A percentile compares a stretch with the other conserved stretches of the same genome.
phyloP scores from a whole-genome alignment of 2,888 invertebrate genomes.

The Syrista parreyssii region DNA sequence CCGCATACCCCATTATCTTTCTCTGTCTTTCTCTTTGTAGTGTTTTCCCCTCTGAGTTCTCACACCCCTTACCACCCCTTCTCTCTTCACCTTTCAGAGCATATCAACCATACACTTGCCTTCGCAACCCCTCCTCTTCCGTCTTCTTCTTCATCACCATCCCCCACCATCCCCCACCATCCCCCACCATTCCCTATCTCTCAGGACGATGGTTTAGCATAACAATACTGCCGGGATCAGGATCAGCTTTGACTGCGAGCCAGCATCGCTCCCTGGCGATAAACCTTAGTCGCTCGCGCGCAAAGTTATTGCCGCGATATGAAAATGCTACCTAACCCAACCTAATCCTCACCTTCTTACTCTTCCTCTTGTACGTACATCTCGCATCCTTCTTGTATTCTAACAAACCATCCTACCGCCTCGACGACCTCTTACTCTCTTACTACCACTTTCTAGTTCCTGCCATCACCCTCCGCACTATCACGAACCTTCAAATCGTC shows the following conservation, averaged over 20 bases:
- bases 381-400: background rate
- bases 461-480: too few relatives aligned
- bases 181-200: conserved; percentile 17
- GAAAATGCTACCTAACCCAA: background rate
- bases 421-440: too few relatives aligned
- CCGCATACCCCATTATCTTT: background rate
- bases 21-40: conserved; percentile 5
- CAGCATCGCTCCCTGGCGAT: conserved; percentile 19
- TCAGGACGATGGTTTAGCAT: conserved; percentile 33
- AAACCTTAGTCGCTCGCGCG: conserved; percentile 24
- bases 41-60: conserved; percentile 5
- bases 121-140: background rate
- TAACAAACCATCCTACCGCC: too few relatives aligned
- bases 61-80: background rate
- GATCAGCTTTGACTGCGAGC: conserved; percentile 34
- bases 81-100: background rate
- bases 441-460: too few relatives aligned
- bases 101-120: too few relatives aligned
- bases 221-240: conserved; percentile 35
- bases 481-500: too few relatives aligned
- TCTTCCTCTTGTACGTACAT: background rate
- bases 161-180: conserved; percentile 12
- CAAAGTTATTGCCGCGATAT: conserved; percentile 29
- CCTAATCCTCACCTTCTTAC: background rate
- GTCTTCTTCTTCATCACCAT: conserved; percentile 14